Evolutionary conservation across 2,888 invertebrate genomes (phyloP).

Genomic region (Crossocerus cetratus): DNA sequence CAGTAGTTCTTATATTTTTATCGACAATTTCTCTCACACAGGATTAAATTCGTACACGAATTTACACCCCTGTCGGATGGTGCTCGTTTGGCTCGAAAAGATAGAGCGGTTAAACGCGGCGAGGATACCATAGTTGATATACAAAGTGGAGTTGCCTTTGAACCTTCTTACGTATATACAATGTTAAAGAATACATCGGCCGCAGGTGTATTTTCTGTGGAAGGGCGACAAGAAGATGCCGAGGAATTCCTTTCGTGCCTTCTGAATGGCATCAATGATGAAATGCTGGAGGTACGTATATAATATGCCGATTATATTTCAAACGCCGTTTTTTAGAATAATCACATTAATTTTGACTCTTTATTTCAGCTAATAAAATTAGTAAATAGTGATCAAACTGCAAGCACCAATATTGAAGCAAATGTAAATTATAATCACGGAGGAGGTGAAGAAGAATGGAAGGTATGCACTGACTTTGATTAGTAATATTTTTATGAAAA

Average conservation of each 20-base stretch:
- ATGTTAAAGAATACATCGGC: conserved; percentile 88
- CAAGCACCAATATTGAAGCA: conserved; percentile 55
- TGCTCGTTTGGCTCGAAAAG: conserved; percentile 77
- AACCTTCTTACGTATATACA: conserved; percentile 91
- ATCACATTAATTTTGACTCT: conserved; percentile 5
- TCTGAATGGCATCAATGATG: conserved; percentile 96
- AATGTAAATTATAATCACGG: conserved; percentile 76
- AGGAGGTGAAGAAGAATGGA: conserved; percentile 84
- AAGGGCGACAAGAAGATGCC: conserved; percentile 97
- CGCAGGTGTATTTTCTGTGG: conserved; percentile 84
- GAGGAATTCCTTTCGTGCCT: conserved; percentile 97
- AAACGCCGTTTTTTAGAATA: background rate
- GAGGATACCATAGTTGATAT: conserved; percentile 78
- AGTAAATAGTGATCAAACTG: conserved; percentile 69
- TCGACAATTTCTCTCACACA: conserved; percentile 64
- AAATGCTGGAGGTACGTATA: conserved; percentile 90
- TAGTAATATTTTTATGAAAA: background rate
- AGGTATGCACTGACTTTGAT: conserved; percentile 75
- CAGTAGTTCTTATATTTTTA: background rate
- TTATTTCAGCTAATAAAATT: conserved; percentile 79
- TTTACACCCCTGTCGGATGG: conserved; percentile 84
- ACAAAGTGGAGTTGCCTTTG: conserved; percentile 88
- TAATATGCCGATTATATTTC: conserved; percentile 14
- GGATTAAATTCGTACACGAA: conserved; percentile 88
- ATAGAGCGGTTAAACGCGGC: conserved; percentile 75